Conservation (phyloP, 2,888 invertebrate species). For the Thyatira batis region DNA sequence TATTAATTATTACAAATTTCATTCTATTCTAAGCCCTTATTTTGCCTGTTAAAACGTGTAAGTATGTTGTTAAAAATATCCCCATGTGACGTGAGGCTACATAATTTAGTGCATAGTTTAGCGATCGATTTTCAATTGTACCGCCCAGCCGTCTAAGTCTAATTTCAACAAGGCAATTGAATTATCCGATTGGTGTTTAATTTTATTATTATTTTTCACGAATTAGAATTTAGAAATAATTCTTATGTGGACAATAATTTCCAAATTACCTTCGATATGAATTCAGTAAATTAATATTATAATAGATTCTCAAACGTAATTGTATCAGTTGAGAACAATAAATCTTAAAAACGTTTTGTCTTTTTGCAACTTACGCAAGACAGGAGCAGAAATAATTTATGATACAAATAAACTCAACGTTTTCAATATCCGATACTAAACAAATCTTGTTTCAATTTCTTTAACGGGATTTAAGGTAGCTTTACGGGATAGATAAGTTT, state of each 20-base stretch:
- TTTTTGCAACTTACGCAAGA: too few species aligned
- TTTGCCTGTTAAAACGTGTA: too few species aligned
- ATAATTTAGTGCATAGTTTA: slow-evolving; percentile 59
- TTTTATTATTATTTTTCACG: too few species aligned
- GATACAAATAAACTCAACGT: not conserved
- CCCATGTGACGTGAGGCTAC: slow-evolving; percentile 52
- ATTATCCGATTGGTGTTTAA: too few species aligned
- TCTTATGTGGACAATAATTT: too few species aligned
- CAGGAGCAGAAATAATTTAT: not conserved
- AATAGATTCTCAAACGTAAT: too few species aligned
- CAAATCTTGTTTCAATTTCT: slow-evolving; percentile 22
- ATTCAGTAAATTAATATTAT: too few species aligned
- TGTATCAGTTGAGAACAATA: too few species aligned
- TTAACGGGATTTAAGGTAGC: slow-evolving; percentile 8
- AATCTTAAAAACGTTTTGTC: too few species aligned
- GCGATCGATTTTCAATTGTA: slow-evolving; percentile 60
- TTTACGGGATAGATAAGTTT: not conserved
- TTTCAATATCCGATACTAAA: not conserved
- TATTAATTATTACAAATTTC: not conserved
- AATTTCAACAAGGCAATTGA: too few species aligned
- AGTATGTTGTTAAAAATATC: slow-evolving; percentile 62
- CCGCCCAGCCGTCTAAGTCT: slow-evolving; percentile 18
- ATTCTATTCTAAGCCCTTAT: slow-evolving; percentile 28
- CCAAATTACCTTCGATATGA: too few species aligned
- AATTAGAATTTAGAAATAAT: too few species aligned